Conservation (phyloP, 2,888 invertebrate genomes). For the Cheilosia variabilis region DNA sequence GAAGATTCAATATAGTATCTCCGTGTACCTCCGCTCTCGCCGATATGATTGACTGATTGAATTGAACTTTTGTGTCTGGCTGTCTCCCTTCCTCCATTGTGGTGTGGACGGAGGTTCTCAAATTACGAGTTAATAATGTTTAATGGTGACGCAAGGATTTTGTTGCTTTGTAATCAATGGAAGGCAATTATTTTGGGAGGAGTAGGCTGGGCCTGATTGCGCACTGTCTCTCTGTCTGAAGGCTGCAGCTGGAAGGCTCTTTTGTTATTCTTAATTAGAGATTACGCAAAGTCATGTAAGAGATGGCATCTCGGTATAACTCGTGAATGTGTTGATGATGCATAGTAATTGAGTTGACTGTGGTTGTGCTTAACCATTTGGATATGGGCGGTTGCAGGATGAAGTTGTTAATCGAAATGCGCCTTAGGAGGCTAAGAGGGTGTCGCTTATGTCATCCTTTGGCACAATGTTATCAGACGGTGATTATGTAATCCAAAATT, state of each 20-base stretch:
- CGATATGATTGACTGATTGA: constrained; percentile 67
- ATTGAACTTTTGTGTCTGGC: constrained; percentile 41
- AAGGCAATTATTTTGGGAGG: constrained; percentile 47
- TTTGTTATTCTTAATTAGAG: constrained; percentile 69
- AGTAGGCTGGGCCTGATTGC: not conserved
- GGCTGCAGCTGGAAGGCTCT: constrained; percentile 29
- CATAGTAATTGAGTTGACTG: constrained; percentile 56
- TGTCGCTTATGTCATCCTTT: not conserved
- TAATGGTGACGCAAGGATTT: constrained; percentile 63
- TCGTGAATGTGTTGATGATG: constrained; percentile 52
- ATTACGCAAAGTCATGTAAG: constrained; percentile 71
- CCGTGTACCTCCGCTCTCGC: not conserved
- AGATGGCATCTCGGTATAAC: constrained; percentile 32
- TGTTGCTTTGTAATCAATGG: constrained; percentile 59
- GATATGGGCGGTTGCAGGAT: not conserved
- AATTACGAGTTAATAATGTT: constrained; percentile 47
- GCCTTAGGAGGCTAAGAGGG: not conserved
- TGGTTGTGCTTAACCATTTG: constrained; percentile 12
- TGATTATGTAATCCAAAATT: not conserved
- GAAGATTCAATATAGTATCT: constrained; percentile 41
- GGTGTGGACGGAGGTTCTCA: constrained; percentile 38
- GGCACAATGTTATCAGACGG: no score
- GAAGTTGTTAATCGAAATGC: not conserved
- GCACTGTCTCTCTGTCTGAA: not conserved
- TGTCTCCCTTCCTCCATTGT: constrained; percentile 13